Evolutionary conservation across 1,140 invertebrate genomes (phyloP), one percentile per base, ranked within the genome.

Genomic region (Thaumatotibia leucotreta): DNA sequence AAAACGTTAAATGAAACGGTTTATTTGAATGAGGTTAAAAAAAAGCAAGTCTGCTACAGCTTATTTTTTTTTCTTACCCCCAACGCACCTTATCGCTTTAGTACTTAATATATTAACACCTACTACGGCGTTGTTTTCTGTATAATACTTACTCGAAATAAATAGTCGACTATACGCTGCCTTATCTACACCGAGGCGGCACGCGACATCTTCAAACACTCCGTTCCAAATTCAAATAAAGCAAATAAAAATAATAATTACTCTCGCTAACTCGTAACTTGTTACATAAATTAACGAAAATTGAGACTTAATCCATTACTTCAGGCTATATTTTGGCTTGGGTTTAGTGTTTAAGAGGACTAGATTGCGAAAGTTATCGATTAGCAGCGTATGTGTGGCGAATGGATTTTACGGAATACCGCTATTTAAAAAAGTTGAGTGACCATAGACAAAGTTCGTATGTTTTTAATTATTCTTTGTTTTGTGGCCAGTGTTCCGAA

Each of bases 181-280:
- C 14, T 58, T 58, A n/a, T n/a, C n/a, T n/a, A 58, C 52, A 58
- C 20, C 49, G 50, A n/a, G 69, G 64, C 65, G 77, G 79, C 79
- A 84, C 79, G 82, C 82, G 82, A 80, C 82, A 74, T 66, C 52
- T 74, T 80, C 75, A 74, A 72, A 67, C 73, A 67, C 61, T 69
- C 45, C 27, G 66, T 70, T 65, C 63, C 64, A 49, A 69, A 70
- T 66, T 66, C 70, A 75, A 80, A 80, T 75, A 80, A 78, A 75
- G 70, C 72, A 72, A 70, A 71, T 65, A 65, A 29, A 58, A 58
- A 31, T 27, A 22, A 23, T n/a, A 29, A 31, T 45, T 20, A 45
- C n/a, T 2, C 39, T 45, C 39, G 39, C 39, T 20, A 20, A 45
- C 39, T 45, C 39, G 8, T 45, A 45, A 45, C 14, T 39, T 17